Evolutionary conservation across 2,797 vertebrate species (phyloP).

Genomic region (Rhynchonycteris naso): DNA sequence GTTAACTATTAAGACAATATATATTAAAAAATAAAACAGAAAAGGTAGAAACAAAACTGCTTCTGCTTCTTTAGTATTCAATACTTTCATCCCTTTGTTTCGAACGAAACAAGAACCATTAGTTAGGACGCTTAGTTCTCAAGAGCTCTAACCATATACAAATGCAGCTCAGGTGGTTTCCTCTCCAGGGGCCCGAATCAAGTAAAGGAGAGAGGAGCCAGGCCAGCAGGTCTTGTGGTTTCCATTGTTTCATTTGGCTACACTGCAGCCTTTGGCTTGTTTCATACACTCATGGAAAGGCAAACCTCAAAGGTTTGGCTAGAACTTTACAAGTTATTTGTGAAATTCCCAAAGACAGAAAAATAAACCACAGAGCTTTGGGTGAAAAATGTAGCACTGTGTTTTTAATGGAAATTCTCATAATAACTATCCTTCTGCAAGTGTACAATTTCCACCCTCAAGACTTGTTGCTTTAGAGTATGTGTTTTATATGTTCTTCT

Average conservation of each 20-base stretch:
- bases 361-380: constrained; percentile 71
- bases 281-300: constrained; percentile 66
- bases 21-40: background rate
- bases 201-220: constrained; percentile 24
- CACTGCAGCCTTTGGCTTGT: constrained; percentile 63
- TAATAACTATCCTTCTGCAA: constrained; percentile 40
- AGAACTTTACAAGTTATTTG: constrained; percentile 74
- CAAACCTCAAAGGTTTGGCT: constrained; percentile 80
- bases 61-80: background rate
- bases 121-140: constrained; percentile 33
- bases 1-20: background rate
- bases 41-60: background rate
- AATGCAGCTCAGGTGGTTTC: constrained; percentile 73
- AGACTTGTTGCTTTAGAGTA: constrained; percentile 6
- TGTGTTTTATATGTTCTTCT: background rate
- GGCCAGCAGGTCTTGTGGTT: constrained; percentile 76
- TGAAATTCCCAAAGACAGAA: constrained; percentile 75
- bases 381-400: constrained; percentile 70
- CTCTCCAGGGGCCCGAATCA: constrained; percentile 62
- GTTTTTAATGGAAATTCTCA: constrained; percentile 66
- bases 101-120: constrained; percentile 30
- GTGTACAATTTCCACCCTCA: background rate
- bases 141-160: constrained; percentile 47
- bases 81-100: constrained; percentile 26
- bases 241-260: constrained; percentile 76